Percentiles rank a stretch among this genome's conserved stretches.
Conservation (phyloP, 1,140 invertebrate genomes). For the Atta colombica region DNA sequence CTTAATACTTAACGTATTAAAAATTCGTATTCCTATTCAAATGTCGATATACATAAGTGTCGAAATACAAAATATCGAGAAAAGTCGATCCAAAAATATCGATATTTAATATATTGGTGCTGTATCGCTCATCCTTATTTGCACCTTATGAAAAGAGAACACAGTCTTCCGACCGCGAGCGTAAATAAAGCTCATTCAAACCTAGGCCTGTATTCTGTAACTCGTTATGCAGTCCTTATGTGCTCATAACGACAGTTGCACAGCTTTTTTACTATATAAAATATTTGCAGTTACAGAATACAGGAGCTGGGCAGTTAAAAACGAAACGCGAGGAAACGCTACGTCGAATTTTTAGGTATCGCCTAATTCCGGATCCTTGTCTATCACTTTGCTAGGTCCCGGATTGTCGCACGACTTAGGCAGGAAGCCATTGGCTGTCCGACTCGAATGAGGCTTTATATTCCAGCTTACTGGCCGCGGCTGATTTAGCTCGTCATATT, state of each 20-base stretch:
- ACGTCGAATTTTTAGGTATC: conserved; percentile 61
- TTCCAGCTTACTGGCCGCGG: conserved; percentile 91
- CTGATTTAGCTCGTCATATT: conserved; percentile 96
- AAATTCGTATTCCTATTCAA: too few relatives aligned
- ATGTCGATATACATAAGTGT: too few relatives aligned
- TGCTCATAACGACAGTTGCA: too few relatives aligned
- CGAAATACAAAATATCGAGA: too few relatives aligned
- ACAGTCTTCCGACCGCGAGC: not conserved
- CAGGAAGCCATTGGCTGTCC: conserved; percentile 89
- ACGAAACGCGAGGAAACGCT: not conserved
- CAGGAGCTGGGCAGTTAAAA: conserved; percentile 17
- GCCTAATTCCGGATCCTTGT: conserved; percentile 76
- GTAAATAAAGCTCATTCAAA: conserved; percentile 3
- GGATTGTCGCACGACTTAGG: conserved; percentile 66
- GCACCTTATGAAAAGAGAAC: not conserved
- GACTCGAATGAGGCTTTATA: conserved; percentile 94
- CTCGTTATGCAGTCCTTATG: too few relatives aligned
- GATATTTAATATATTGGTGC: too few relatives aligned
- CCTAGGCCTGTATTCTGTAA: too few relatives aligned
- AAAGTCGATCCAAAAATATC: too few relatives aligned
- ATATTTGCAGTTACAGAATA: too few relatives aligned
- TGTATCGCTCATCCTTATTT: not conserved
- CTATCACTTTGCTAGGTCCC: conserved; percentile 73
- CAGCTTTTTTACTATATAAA: too few relatives aligned
- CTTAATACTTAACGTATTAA: too few relatives aligned